Conservation (phyloP, 1,140 invertebrate species). For the Lasaia peninsularis region DNA sequence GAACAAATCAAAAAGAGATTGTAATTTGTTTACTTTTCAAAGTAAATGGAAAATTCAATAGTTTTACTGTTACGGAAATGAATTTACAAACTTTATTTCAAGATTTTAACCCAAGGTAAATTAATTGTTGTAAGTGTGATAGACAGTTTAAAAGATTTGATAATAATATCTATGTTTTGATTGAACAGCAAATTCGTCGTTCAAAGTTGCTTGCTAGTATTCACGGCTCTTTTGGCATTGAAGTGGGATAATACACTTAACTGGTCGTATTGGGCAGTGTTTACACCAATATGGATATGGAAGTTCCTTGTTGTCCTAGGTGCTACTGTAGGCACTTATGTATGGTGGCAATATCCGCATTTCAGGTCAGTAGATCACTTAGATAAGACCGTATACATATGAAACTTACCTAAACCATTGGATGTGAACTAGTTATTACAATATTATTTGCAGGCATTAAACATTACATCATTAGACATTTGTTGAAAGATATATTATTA, state of each 20-base stretch:
- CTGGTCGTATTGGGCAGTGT: constrained; percentile 97
- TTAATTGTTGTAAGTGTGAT: constrained; percentile 11
- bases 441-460: no score
- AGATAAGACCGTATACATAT: background rate
- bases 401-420: background rate
- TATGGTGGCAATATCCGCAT: constrained; percentile 97
- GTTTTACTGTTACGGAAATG: constrained; percentile 78
- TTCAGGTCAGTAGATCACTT: constrained; percentile 81
- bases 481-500: no score
- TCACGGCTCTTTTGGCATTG: constrained; percentile 92
- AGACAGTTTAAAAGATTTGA: background rate
- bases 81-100: constrained; percentile 94
- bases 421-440: no score
- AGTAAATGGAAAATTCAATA: background rate
- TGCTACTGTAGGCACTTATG: constrained; percentile 92
- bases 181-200: constrained; percentile 95
- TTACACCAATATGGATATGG: constrained; percentile 98
- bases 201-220: constrained; percentile 93
- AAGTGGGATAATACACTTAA: constrained; percentile 90
- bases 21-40: background rate
- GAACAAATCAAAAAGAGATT: background rate
- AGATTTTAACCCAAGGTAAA: constrained; percentile 94
- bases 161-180: constrained; percentile 33
- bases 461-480: no score
- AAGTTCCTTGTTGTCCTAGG: constrained; percentile 94